Base-by-base conservation (phyloP, 2,888 invertebrate species). In the Chrysolina oricalcia region DNA sequence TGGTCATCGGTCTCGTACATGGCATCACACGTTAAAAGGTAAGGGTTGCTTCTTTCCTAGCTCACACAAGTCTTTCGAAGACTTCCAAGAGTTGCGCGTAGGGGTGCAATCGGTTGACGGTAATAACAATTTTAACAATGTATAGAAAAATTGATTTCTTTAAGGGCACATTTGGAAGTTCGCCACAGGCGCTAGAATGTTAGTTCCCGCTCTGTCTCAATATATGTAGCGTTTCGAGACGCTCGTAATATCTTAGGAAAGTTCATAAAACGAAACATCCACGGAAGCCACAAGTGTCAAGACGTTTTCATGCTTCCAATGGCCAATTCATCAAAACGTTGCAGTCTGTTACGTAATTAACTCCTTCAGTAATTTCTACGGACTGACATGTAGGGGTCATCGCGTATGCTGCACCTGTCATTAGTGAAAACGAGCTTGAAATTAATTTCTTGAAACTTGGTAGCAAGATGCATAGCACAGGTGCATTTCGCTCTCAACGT, bases 401-500 rank as follows among this genome's bases (percentile, higher is more conserved):
- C 59, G 53, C 53, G 53, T 50, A 68, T 19, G 68, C 46, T 62
- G 59, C 72, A 72, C 72, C 72, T 72, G 72, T 72, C 53, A 72
- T 43, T n/a, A 40, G 56, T 66, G 72, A 56, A 65, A 65, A 72
- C 43, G 59, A 46, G 21, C 66, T 23, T 27, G 41, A 53, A 66
- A 65, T 66, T 59, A 72, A 65, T 66, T 72, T 72, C 72, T 72
- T 66, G 56, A 40, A 71, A 72, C 56, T 70, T 65, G 72, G 46
- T 48, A 65, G 72, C 56, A 62, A 66, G 66, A 56, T 59, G 56
- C 66, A 74, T 21, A 50, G 41, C 70, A 76, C 76, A 76, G 76
- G 76, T 76, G 76, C 76, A 76, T 67, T 62, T 73, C 48, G n/a
- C 50, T 62, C 70, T 27, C 59, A 72, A 70, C 27, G 71, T 35